Conservation (phyloP, 30 jellyfish, hydroid and myxozoan species). For the Sanderia malayensis region DNA sequence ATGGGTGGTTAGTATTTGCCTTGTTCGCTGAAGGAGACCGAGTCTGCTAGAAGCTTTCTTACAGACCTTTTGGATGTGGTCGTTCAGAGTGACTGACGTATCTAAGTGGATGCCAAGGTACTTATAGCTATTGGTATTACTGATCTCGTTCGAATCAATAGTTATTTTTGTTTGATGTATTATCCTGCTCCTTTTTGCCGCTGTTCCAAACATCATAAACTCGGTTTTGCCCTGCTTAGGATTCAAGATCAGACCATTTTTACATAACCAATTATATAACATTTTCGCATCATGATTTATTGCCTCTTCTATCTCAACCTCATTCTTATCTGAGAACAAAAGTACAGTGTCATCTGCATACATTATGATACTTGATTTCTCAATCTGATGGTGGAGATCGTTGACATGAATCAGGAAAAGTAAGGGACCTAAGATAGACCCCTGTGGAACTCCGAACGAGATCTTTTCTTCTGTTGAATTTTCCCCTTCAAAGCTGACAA, state of each 20-base stretch:
- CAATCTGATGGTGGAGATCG: slow-evolving; percentile 51
- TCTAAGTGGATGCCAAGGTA: slow-evolving; percentile 32
- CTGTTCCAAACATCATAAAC: slow-evolving; percentile 43
- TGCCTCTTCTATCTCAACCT: slow-evolving; percentile 20
- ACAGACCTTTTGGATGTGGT: slow-evolving; percentile 26
- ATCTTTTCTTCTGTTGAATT: slow-evolving; percentile 45
- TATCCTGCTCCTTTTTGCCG: slow-evolving; percentile 20
- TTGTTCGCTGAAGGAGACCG: slow-evolving; percentile 2
- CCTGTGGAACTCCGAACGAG: slow-evolving; percentile 70
- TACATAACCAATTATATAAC: slow-evolving; percentile 35
- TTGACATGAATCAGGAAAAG: slow-evolving; percentile 53
- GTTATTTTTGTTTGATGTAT: slow-evolving; percentile 14
- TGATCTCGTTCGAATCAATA: slow-evolving; percentile 25
- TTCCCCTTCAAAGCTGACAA: slow-evolving; percentile 67
- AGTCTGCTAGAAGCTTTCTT: slow-evolving; percentile 41
- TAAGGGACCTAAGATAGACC: slow-evolving; percentile 57
- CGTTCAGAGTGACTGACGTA: slow-evolving; percentile 28
- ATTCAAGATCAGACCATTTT: slow-evolving; percentile 26
- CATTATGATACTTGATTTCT: slow-evolving; percentile 23
- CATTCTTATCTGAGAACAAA: neutral
- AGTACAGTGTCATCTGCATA: slow-evolving; percentile 58
- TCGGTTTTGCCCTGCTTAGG: slow-evolving; percentile 38
- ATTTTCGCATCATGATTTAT: slow-evolving; percentile 23
- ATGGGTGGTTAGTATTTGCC: slow-evolving; percentile 17
- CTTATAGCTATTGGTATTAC: slow-evolving; percentile 28